Conservation (phyloP, 2,113 vertebrate genomes). For the Centropus bengalensis region DNA sequence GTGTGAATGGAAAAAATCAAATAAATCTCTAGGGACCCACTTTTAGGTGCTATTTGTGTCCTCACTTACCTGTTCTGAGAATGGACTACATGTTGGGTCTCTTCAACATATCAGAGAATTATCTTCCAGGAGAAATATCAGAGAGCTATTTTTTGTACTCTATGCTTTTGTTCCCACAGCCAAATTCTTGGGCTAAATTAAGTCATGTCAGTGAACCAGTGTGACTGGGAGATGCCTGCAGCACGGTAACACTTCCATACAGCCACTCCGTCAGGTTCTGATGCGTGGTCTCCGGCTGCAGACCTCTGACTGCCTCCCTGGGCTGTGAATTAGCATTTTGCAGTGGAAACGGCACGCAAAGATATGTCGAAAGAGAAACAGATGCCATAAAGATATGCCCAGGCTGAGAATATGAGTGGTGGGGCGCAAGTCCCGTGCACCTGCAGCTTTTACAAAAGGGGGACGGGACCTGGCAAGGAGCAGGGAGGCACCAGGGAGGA, state of each 20-base stretch:
- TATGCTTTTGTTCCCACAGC: background rate
- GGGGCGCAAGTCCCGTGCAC: background rate
- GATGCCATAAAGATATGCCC: no score
- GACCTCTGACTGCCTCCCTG: background rate
- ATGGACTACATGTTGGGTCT: background rate
- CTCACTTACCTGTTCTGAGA: background rate
- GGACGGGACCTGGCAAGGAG: background rate
- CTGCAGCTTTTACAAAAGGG: background rate
- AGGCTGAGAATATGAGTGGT: background rate
- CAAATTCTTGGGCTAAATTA: background rate
- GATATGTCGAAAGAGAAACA: fast-evolving
- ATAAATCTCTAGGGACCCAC: fast-evolving
- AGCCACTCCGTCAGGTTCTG: background rate
- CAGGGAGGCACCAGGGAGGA: background rate
- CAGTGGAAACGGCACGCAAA: background rate
- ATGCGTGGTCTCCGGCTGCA: background rate
- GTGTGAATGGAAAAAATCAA: fast-evolving
- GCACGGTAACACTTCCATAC: no score
- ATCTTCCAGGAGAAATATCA: background rate
- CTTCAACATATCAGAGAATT: background rate
- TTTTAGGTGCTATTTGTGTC: background rate
- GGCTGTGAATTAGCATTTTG: background rate
- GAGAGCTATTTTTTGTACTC: background rate
- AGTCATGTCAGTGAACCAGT: background rate
- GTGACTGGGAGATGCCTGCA: background rate